These are phyloP conservation scores for Steinernema khuongi DNA, from an alignment of 1,140 invertebrate genomes.

Conservation along the genomic window DNA sequence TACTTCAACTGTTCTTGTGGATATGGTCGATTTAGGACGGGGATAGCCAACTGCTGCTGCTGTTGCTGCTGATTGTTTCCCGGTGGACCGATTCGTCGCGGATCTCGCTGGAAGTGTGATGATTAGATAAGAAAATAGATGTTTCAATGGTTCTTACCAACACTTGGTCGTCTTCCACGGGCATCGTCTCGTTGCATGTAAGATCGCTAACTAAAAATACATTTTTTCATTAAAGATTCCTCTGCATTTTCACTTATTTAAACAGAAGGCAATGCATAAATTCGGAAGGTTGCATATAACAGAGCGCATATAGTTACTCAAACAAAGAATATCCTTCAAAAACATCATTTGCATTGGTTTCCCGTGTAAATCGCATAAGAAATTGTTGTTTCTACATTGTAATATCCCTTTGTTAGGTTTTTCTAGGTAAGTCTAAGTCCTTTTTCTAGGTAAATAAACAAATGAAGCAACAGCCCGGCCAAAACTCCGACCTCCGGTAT, in stretches of 20 bases:
- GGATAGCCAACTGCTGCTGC: neutral
- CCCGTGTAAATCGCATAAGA: too few relatives aligned
- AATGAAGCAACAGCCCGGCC: too few relatives aligned
- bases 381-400: neutral
- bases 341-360: too few relatives aligned
- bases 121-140: neutral
- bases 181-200: slow-evolving; percentile 20
- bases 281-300: neutral
- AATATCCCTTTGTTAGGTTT: neutral
- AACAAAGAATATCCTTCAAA: slow-evolving; percentile 25
- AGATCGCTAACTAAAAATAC: slow-evolving; percentile 8
- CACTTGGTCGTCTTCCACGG: slow-evolving; percentile 17
- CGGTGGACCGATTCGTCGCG: neutral
- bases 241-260: too few relatives aligned
- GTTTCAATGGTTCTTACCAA: neutral
- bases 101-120: neutral
- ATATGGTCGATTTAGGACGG: neutral
- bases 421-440: too few relatives aligned
- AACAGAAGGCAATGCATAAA: neutral
- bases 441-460: too few relatives aligned
- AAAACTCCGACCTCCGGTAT: too few relatives aligned
- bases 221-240: neutral
- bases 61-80: neutral
- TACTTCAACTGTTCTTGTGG: neutral
- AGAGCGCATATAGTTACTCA: neutral